phyloP scores from a whole-genome alignment of 64 coral and sea anemone genomes.

The Anthopleura sola region DNA sequence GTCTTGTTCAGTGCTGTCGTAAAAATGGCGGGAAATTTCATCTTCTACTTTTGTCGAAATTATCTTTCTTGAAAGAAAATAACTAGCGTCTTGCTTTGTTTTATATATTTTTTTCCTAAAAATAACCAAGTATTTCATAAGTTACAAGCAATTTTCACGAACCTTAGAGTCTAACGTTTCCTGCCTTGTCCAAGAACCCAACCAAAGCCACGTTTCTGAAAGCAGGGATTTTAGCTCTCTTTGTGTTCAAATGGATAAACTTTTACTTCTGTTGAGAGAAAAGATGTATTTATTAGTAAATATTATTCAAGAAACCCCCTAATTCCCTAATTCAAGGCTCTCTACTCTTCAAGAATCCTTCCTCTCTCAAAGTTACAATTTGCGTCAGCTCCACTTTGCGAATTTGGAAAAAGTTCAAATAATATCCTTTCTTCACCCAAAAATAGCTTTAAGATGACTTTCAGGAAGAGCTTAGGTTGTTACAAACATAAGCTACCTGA shows the following conservation, averaged over 20 bases:
- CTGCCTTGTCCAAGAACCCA: not conserved
- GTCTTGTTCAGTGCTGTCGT: too few relatives aligned
- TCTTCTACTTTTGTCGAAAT: too few relatives aligned
- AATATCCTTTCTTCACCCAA: too few relatives aligned
- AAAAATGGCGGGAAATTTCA: too few relatives aligned
- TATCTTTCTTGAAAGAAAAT: too few relatives aligned
- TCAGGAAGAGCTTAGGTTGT: not conserved
- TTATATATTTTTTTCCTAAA: not conserved
- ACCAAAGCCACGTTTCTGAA: not conserved
- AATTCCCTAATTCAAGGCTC: not conserved
- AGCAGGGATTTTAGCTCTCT: not conserved
- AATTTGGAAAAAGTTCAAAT: too few relatives aligned
- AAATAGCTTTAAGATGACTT: not conserved
- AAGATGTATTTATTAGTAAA: not conserved
- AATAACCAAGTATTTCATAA: too few relatives aligned
- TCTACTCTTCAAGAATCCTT: not conserved
- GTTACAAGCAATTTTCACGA: not conserved
- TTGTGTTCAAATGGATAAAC: not conserved
- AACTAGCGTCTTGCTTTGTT: not conserved
- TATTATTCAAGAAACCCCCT: not conserved
- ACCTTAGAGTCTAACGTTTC: not conserved
- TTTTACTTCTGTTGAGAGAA: constrained; percentile 6
- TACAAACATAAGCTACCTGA: not conserved
- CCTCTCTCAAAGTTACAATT: too few relatives aligned
- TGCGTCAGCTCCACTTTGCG: too few relatives aligned